Conservation (phyloP, 1,140 invertebrate species). For the Melipona quadrifasciata region DNA sequence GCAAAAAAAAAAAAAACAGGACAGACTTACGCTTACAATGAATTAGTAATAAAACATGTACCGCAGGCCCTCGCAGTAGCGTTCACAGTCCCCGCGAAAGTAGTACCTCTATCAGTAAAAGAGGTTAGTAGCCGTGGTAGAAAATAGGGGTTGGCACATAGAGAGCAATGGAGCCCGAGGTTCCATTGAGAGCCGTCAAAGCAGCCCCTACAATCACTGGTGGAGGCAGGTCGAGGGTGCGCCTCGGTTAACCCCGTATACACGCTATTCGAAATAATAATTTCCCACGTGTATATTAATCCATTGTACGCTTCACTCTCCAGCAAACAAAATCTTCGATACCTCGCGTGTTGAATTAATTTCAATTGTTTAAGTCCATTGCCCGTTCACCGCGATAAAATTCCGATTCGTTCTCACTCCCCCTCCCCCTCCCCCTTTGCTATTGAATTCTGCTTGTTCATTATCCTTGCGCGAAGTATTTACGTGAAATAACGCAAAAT, state of each 20-base stretch:
- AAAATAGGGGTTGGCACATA: conserved; percentile 28
- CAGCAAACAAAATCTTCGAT: conserved; percentile 2
- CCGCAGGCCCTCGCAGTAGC: not conserved
- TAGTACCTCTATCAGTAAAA: not conserved
- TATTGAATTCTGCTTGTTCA: not conserved
- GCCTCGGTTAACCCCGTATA: conserved; percentile 29
- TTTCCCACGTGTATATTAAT: conserved; percentile 38
- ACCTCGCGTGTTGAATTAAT: not conserved
- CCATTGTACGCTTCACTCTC: not conserved
- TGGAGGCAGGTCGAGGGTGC: conserved; percentile 28
- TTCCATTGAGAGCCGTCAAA: conserved; percentile 38
- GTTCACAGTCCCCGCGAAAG: conserved; percentile 6
- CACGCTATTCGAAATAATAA: conserved; percentile 26
- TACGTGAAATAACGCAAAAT: too few relatives aligned
- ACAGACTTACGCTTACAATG: not conserved
- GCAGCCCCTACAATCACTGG: conserved; percentile 22
- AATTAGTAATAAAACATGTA: not conserved
- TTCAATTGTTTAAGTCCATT: not conserved
- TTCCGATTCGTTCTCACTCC: too few relatives aligned
- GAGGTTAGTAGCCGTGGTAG: conserved; percentile 9
- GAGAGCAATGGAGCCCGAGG: conserved; percentile 16
- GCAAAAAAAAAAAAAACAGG: not conserved
- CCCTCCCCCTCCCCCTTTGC: too few relatives aligned
- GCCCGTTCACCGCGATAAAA: not conserved
- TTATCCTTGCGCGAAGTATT: too few relatives aligned